These are phyloP conservation scores for Misgurnus anguillicaudatus DNA, from an alignment of 2,113 vertebrate genomes.

Conservation along the genomic window DNA sequence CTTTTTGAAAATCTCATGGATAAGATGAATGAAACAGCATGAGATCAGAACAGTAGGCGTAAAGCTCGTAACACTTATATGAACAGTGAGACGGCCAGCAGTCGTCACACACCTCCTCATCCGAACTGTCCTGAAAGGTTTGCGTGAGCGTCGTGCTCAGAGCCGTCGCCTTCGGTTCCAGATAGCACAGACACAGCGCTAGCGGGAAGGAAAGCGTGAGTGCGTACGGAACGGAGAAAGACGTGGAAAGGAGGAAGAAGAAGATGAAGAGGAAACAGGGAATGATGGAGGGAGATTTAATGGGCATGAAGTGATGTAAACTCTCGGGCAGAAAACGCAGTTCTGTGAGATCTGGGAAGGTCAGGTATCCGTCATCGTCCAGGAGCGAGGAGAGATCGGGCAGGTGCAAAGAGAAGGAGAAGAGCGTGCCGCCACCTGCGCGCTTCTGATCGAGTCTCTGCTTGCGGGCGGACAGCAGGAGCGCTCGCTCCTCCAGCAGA, in stretches of 20 bases:
- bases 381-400: slow-evolving; percentile 89
- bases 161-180: slow-evolving; percentile 99
- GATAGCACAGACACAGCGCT: slow-evolving; percentile 99
- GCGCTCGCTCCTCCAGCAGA: slow-evolving; percentile 77
- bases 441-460: slow-evolving; percentile 75
- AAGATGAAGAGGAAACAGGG: slow-evolving; percentile 98
- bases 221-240: slow-evolving; percentile 95
- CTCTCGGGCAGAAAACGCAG: slow-evolving; percentile 88
- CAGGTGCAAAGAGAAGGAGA: slow-evolving; percentile 98
- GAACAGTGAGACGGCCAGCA: slow-evolving; percentile 26
- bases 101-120: slow-evolving; percentile 90
- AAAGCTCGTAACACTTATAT: too few relatives aligned
- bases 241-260: slow-evolving; percentile 96
- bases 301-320: slow-evolving; percentile 89
- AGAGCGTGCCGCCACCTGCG: slow-evolving; percentile 79
- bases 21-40: too few relatives aligned
- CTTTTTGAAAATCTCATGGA: too few relatives aligned
- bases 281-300: slow-evolving; percentile 91
- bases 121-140: slow-evolving; percentile 99
- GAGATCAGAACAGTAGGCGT: too few relatives aligned
- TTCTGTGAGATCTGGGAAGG: slow-evolving; percentile 90
- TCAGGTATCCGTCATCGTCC: slow-evolving; percentile 95
- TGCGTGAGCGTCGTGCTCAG: slow-evolving; percentile 95
- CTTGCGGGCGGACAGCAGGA: slow-evolving; percentile 79
- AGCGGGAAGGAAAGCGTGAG: slow-evolving; percentile 98